Conservation (phyloP, 1,140 invertebrate species). For the Ooceraea biroi region DNA sequence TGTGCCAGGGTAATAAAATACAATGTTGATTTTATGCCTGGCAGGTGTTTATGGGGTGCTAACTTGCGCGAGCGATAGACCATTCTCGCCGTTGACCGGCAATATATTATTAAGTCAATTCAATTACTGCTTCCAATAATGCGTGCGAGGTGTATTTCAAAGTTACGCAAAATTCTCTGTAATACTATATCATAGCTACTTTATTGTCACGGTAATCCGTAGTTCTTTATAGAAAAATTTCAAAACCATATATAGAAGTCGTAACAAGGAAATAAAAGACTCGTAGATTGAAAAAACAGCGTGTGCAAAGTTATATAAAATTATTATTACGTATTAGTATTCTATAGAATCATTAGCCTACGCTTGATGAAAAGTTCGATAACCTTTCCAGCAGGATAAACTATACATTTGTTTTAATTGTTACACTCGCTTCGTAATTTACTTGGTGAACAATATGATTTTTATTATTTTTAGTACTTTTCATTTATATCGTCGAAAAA, state of each 20-base stretch:
- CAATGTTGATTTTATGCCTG: conserved; percentile 15
- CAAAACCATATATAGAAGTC: neutral
- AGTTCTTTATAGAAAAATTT: neutral
- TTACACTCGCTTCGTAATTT: no score
- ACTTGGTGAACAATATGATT: no score
- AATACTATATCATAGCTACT: no score
- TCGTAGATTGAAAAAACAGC: neutral
- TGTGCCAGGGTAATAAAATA: conserved; percentile 4
- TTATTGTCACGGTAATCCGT: conserved; percentile 4
- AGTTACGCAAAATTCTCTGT: neutral
- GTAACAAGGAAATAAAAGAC: neutral
- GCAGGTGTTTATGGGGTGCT: conserved; percentile 1
- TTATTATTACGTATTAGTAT: neutral
- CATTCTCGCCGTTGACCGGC: neutral
- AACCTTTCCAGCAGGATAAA: neutral
- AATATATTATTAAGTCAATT: neutral
- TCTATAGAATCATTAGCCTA: neutral
- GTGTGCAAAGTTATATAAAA: conserved; percentile 14
- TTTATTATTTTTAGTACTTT: no score
- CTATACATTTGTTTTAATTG: no score
- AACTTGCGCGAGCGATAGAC: neutral
- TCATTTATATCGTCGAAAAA: no score
- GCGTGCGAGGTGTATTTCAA: neutral
- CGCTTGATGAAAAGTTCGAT: conserved; percentile 5
- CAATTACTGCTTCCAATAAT: neutral